phyloP scores from a whole-genome alignment of 1,140 invertebrate species.

The Danaus melanippus region DNA sequence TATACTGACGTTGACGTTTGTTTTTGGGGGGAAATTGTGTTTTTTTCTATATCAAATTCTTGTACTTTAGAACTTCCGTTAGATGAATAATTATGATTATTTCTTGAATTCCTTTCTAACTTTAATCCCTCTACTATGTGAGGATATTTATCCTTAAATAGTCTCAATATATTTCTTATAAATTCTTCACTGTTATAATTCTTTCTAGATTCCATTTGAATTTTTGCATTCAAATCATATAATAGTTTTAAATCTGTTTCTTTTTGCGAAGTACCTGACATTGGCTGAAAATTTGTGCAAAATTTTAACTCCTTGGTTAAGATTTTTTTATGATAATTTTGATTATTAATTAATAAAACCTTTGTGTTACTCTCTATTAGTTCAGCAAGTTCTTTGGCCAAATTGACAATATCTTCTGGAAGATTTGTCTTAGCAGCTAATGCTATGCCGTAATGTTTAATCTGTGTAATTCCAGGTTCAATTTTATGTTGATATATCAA shows the following conservation, averaged over 20 bases:
- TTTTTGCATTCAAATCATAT: conserved; percentile 50
- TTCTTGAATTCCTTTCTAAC: conserved; percentile 18
- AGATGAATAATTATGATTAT: conserved; percentile 8
- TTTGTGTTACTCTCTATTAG: conserved; percentile 45
- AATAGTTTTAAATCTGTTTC: conserved; percentile 37
- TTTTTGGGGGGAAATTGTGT: too few species aligned
- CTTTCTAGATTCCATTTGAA: conserved; percentile 44
- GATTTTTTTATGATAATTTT: background rate
- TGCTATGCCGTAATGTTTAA: conserved; percentile 58
- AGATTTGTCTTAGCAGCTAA: conserved; percentile 64
- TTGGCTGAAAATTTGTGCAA: conserved; percentile 34
- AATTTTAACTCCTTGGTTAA: conserved; percentile 4
- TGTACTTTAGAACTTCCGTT: conserved; percentile 3
- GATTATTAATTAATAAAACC: conserved; percentile 25
- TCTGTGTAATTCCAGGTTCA: conserved; percentile 44
- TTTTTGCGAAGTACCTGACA: conserved; percentile 25
- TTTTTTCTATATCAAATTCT: conserved; percentile 6
- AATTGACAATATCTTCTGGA: conserved; percentile 49
- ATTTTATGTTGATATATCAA: conserved; percentile 63
- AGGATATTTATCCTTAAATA: conserved; percentile 49
- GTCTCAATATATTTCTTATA: conserved; percentile 32
- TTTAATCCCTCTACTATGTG: conserved; percentile 33
- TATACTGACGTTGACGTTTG: conserved; percentile 4
- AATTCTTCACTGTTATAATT: conserved; percentile 23
- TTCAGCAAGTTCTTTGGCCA: conserved; percentile 58